A percentile compares a stretch with the other conserved stretches of the same genome.
Conservation (phyloP, 2,113 vertebrate genomes). For the Megaceryle torquata region DNA sequence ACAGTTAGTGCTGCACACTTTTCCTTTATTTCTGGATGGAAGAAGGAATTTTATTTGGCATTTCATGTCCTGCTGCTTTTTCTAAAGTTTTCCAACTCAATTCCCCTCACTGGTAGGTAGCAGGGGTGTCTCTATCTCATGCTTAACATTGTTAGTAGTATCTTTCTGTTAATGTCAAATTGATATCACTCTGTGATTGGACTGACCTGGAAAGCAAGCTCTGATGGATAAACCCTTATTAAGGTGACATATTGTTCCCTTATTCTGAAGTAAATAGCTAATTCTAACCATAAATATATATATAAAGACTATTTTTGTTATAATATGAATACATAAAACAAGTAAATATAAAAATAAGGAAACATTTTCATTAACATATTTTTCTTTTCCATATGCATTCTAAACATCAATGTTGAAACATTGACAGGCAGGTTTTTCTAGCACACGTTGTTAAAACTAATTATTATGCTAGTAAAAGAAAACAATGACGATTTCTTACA, state of each 20-base stretch:
- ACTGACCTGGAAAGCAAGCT: conserved; percentile 60
- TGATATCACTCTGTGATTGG: conserved; percentile 65
- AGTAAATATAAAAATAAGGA: background rate
- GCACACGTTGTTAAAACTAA: background rate
- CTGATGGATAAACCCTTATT: background rate
- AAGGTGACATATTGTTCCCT: background rate
- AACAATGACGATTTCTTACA: background rate
- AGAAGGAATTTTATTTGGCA: conserved; percentile 48
- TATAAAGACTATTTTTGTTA: background rate
- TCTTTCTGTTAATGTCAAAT: conserved; percentile 74
- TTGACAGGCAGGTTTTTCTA: background rate
- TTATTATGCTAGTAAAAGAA: background rate
- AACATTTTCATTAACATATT: background rate
- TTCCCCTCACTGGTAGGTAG: conserved; percentile 55
- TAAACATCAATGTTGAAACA: background rate
- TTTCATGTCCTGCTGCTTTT: conserved; percentile 69
- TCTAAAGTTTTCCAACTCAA: conserved; percentile 57
- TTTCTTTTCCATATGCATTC: background rate
- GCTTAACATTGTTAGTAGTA: conserved; percentile 60
- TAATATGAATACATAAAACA: background rate
- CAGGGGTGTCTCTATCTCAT: conserved; percentile 65
- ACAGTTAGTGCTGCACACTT: background rate
- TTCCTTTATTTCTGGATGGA: conserved; percentile 6
- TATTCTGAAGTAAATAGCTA: background rate
- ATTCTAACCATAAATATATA: background rate